Percentiles rank a stretch among this genome's conserved stretches.
Conservation (phyloP, 2,888 invertebrate species). For the Colletes collaris region DNA sequence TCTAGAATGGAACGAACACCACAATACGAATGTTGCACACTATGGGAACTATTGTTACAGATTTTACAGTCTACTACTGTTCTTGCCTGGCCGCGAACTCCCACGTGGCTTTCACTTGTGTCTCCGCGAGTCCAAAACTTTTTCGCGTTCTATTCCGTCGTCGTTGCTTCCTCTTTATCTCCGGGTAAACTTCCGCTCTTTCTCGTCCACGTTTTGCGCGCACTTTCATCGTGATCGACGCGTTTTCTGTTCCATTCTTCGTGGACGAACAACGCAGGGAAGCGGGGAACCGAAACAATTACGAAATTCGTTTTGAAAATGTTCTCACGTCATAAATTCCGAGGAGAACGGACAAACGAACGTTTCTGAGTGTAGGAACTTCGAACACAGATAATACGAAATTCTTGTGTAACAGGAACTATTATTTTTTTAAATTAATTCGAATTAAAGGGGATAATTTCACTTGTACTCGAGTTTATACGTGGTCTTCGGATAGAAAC, state of each 20-base stretch:
- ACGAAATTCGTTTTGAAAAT: too few relatives aligned
- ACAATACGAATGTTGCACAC: constrained; percentile 80
- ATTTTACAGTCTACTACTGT: constrained; percentile 82
- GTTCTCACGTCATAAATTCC: too few relatives aligned
- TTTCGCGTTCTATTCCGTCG: constrained; percentile 64
- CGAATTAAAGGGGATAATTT: too few relatives aligned
- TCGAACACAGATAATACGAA: too few relatives aligned
- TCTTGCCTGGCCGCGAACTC: constrained; percentile 75
- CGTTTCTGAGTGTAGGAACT: too few relatives aligned
- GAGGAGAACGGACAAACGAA: too few relatives aligned
- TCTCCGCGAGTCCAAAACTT: constrained; percentile 73
- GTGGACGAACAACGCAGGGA: too few relatives aligned
- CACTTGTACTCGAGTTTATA: too few relatives aligned
- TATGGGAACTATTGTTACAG: constrained; percentile 83
- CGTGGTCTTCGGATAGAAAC: too few relatives aligned
- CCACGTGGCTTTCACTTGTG: constrained; percentile 82
- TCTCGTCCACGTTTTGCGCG: constrained; percentile 34
- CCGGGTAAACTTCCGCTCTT: constrained; percentile 56
- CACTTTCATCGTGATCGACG: constrained; percentile 49
- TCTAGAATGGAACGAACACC: constrained; percentile 73
- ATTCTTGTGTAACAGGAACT: too few relatives aligned
- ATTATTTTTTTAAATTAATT: too few relatives aligned
- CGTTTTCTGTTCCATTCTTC: neutral
- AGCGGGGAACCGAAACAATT: too few relatives aligned
- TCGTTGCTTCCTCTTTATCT: constrained; percentile 47